These are phyloP conservation scores for Hydrolagus colliei DNA, from an alignment of 2,797 vertebrate species.

Conservation along the genomic window DNA sequence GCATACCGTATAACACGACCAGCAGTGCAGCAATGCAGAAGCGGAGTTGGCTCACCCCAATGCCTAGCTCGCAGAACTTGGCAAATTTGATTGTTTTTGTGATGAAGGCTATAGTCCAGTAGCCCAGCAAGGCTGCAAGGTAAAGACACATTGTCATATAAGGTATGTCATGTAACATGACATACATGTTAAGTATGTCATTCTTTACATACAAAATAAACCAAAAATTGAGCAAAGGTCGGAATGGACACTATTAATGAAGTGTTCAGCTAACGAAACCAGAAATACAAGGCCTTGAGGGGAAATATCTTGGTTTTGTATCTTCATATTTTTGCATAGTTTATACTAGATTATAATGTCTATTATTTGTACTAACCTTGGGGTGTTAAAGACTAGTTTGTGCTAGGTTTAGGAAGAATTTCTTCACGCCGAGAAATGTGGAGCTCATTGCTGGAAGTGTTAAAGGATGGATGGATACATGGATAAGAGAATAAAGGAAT, in stretches of 20 bases:
- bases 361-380: too few relatives aligned
- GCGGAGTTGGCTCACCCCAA: slow-evolving; percentile 81
- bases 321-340: neutral
- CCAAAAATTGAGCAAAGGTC: too few relatives aligned
- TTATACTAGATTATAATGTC: too few relatives aligned
- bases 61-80: slow-evolving; percentile 86
- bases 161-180: too few relatives aligned
- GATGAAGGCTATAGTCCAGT: slow-evolving; percentile 88
- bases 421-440: too few relatives aligned
- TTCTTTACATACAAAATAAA: too few relatives aligned
- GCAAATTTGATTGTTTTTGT: slow-evolving; percentile 95
- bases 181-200: too few relatives aligned
- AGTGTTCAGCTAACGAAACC: neutral
- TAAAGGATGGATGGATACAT: too few relatives aligned
- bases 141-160: neutral
- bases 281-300: neutral
- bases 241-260: neutral
- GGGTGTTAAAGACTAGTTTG: too few relatives aligned
- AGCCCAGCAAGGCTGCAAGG: slow-evolving; percentile 76
- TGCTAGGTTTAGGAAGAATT: too few relatives aligned
- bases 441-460: too few relatives aligned
- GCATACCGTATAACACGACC: slow-evolving; percentile 78
- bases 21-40: slow-evolving; percentile 90
- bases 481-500: too few relatives aligned
- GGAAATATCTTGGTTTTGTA: neutral